Base-by-base conservation (phyloP, 2,888 invertebrate species). In the Macrophya annulata region DNA sequence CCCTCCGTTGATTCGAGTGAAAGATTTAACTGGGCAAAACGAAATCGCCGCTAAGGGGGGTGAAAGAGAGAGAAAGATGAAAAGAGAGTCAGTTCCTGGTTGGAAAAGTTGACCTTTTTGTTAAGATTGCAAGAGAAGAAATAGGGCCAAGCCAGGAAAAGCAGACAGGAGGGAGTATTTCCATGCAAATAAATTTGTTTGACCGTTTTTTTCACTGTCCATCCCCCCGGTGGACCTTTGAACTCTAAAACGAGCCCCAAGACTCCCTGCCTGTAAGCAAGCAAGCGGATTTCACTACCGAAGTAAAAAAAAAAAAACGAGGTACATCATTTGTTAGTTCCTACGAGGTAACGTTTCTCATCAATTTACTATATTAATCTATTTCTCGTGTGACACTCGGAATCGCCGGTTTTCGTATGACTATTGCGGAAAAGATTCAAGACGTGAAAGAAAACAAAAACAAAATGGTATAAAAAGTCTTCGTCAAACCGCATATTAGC, bases 161-260 rank as follows among this genome's bases (percentile, higher is more conserved):
- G 37, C 40, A 21, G 48, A 4, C 17, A 43, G 17, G 55, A 1
- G 59, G 15, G 55, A 25, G 59, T 48, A 77, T 77, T 87, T 89
- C 88, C 76, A 87, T 87, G 88, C 82, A 89, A 89, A 88, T 89
- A 89, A 89, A 88, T 89, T 89, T 88, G 89, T 88, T 89, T 89
- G 84, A 86, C 85, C 71, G 86, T 88, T 88, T 89, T 88, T 86
- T 86, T 76, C 43, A 68, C 71, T 21, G 76, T 45, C 86, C 17
- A 85, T n/a, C n/a, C 85, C 86, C 71, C 40, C 86, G 71, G 45
- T 21, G 37, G 83, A 86, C 85, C 87, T 87, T 87, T 87, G 87
- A 87, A 86, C 87, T 87, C 87, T 88, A 88, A 89, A 90, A 89
- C 89, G 89, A 89, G 89, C 87, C 86, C 74, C 86, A 48, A 65